A percentile compares a stretch with the other conserved stretches of the same genome.
Evolutionary conservation across 2,888 invertebrate genomes (phyloP).

Genomic region (Hartigia nigra): DNA sequence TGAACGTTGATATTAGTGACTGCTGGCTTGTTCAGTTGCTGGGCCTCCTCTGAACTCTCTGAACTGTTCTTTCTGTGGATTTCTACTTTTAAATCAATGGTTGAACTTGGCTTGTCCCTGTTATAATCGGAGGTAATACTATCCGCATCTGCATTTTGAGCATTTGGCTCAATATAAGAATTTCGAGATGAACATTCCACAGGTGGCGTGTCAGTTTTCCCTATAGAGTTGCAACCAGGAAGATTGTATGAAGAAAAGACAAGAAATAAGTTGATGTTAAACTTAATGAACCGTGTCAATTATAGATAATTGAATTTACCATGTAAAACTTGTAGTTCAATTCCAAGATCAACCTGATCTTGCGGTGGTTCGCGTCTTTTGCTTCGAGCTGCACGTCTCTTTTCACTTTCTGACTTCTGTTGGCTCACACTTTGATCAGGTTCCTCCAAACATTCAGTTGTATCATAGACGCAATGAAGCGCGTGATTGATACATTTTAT

Average conservation of each 20-base stretch:
- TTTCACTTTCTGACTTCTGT: conserved; percentile 67
- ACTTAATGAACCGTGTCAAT: neutral
- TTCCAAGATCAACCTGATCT: conserved; percentile 60
- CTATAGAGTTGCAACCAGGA: conserved; percentile 28
- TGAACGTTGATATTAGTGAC: conserved; percentile 51
- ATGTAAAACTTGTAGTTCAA: conserved; percentile 61
- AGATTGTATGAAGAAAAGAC: neutral
- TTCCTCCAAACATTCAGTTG: conserved; percentile 84
- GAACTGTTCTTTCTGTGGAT: conserved; percentile 93
- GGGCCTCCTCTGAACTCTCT: conserved; percentile 83
- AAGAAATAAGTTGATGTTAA: neutral
- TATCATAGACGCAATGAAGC: conserved; percentile 94
- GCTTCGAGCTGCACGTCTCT: conserved; percentile 57
- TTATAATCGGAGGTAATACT: conserved; percentile 64
- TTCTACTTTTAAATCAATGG: conserved; percentile 88
- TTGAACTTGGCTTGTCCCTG: conserved; percentile 62
- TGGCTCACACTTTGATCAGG: conserved; percentile 69
- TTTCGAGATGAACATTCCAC: conserved; percentile 70
- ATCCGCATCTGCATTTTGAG: conserved; percentile 62
- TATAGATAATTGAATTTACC: conserved; percentile 38
- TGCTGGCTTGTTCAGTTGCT: conserved; percentile 53
- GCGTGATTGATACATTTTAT: conserved; percentile 91
- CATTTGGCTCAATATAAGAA: conserved; percentile 66
- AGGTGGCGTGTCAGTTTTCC: conserved; percentile 66
- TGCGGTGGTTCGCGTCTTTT: conserved; percentile 63